Base-by-base conservation (phyloP, 2,888 invertebrate species). In the Linyphia triangularis region DNA sequence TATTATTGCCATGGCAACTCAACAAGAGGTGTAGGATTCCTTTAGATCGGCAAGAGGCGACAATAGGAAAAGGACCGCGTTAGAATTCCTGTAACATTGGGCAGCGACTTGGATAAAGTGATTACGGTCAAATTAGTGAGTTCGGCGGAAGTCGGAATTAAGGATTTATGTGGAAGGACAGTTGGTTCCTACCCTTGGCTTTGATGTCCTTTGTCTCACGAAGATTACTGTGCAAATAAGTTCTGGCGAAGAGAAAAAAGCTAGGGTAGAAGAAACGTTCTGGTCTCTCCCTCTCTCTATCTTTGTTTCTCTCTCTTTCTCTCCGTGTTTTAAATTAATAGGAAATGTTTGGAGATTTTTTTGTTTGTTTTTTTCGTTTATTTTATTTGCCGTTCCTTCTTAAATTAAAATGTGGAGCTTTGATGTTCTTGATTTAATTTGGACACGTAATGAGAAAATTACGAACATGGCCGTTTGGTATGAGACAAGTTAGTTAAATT, bases 121-220 rank as follows among this genome's bases (percentile, higher is more conserved):
- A 77, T 77, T 77, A 77, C 37, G 37, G 5, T 9, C 77, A 61
- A 77, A 77, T 77, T 77, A 77, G 63, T 63, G 63, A 40, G 40
- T 63, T 61, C 22, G 63, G 26, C 37, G 77, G 61, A 37, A 37
- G 63, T 59, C 57, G 73, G 30, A 73, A 59, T 59, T 30, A 30
- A 33, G 73, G 73, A 73, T 73, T 70, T 73, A 57, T 57, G 33
- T 13, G 30, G 9, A 57, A 59, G n/a, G 22, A 73, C 26, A 37
- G 51, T 72, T 22, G 33, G 33, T 51, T 24, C 40, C 26, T 72
- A 1, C 3, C 22, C 16, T 59, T 19, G 75, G 75, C 33, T 75
- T 63, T 77, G 63, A 77, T 24, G 77, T 26, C 40, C 37, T 61
- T 63, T 77, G 26, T 63, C 63, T 77, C n/a, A 22, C 28, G 30